Percentiles rank a stretch among this genome's conserved stretches.
Evolutionary conservation across 2,797 vertebrate genomes (phyloP).

Genomic region (Molossus molossus): DNA sequence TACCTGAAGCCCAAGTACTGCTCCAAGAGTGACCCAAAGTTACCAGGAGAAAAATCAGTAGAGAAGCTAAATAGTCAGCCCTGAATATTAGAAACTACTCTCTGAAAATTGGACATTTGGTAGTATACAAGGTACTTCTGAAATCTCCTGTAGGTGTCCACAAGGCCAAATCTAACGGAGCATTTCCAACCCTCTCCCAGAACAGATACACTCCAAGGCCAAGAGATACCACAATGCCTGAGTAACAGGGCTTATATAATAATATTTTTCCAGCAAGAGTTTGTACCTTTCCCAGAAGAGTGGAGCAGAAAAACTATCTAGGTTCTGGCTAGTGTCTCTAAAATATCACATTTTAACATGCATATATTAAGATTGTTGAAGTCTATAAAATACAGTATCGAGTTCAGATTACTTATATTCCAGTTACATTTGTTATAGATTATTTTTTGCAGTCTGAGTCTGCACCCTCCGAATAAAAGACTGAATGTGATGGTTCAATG

Average conservation of each 20-base stretch:
- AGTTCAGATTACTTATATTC: slow-evolving; percentile 32
- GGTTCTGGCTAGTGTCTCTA: not conserved
- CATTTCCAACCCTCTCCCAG: not conserved
- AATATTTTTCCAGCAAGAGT: slow-evolving; percentile 34
- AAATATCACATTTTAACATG: slow-evolving; percentile 6
- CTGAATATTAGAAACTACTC: not conserved
- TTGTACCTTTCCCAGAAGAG: slow-evolving; percentile 39
- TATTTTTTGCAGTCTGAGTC: slow-evolving; percentile 54
- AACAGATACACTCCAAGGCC: slow-evolving; percentile 15
- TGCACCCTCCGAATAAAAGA: slow-evolving; percentile 16
- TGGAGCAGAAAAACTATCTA: not conserved
- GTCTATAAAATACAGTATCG: not conserved
- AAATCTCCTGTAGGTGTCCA: not conserved
- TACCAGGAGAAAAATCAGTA: slow-evolving; percentile 21
- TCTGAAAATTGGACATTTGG: slow-evolving; percentile 15
- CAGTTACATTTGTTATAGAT: not conserved
- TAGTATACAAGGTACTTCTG: slow-evolving; percentile 16
- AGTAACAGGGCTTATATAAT: slow-evolving; percentile 28
- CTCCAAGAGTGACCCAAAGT: not conserved
- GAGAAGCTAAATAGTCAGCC: not conserved
- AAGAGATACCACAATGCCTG: not conserved
- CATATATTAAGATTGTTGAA: slow-evolving; percentile 32
- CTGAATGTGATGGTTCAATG: not conserved
- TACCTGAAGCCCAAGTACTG: not conserved
- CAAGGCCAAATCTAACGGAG: slow-evolving; percentile 44